phyloP scores from a whole-genome alignment of 1,140 invertebrate genomes.

The Phocides pigmalion region DNA sequence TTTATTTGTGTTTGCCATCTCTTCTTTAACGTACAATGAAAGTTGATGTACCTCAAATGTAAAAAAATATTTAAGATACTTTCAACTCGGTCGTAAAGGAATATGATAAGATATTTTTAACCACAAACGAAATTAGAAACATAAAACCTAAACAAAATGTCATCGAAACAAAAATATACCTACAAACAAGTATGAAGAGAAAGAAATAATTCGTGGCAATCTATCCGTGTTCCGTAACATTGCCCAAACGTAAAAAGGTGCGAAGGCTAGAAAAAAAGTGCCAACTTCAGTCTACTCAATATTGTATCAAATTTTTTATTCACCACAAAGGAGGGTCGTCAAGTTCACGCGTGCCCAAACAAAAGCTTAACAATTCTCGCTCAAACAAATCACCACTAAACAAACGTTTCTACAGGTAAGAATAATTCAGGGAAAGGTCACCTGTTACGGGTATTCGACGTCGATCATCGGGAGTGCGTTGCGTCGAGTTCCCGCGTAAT shows the following conservation, averaged over 20 bases:
- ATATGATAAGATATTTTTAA: too few relatives aligned
- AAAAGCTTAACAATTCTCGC: constrained; percentile 67
- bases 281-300: constrained; percentile 31
- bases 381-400: constrained; percentile 79
- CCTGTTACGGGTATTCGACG: constrained; percentile 77
- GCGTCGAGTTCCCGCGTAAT: constrained; percentile 73
- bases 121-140: neutral
- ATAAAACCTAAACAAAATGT: neutral
- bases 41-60: too few relatives aligned
- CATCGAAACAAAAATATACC: neutral
- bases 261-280: constrained; percentile 18
- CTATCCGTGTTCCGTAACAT: neutral
- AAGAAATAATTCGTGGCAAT: neutral
- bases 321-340: constrained; percentile 52
- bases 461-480: constrained; percentile 80
- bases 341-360: constrained; percentile 50
- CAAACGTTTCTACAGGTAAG: constrained; percentile 77
- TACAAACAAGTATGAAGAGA: neutral
- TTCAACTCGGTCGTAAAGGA: too few relatives aligned
- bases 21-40: too few relatives aligned
- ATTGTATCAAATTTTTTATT: constrained; percentile 60
- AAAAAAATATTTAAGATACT: too few relatives aligned
- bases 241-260: constrained; percentile 16
- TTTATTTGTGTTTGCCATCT: too few relatives aligned
- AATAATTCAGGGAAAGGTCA: constrained; percentile 81